These are phyloP conservation scores for Helicoverpa zea DNA, from an alignment of 1,140 invertebrate genomes.

Conservation along the genomic window DNA sequence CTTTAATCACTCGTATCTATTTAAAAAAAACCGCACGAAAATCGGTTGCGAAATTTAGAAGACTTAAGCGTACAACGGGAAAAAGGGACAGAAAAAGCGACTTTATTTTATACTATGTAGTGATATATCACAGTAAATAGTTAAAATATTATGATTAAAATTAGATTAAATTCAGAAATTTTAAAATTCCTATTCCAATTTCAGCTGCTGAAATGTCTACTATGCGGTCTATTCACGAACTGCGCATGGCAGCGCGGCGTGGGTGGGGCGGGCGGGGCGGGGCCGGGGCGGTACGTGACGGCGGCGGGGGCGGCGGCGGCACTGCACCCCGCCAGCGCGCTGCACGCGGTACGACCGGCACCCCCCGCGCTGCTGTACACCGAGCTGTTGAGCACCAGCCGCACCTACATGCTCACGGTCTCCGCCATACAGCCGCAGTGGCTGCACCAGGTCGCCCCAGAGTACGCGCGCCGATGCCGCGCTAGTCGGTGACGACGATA, in stretches of 20 bases:
- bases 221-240: constrained; percentile 95
- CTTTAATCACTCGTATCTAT: no score
- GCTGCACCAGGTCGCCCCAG: constrained; percentile 86
- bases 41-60: no score
- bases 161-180: background rate
- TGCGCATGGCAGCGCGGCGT: constrained; percentile 93
- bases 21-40: no score
- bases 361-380: constrained; percentile 95
- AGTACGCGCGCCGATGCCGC: constrained; percentile 71
- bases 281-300: constrained; percentile 72
- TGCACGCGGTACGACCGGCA: constrained; percentile 89
- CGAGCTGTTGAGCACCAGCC: constrained; percentile 95
- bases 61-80: no score
- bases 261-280: constrained; percentile 61
- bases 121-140: no score
- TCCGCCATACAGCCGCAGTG: constrained; percentile 92
- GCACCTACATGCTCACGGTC: constrained; percentile 93
- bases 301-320: constrained; percentile 70
- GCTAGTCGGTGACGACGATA: constrained; percentile 65
- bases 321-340: constrained; percentile 94
- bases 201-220: constrained; percentile 92
- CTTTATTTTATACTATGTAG: no score
- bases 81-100: no score
- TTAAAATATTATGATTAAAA: no score
- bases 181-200: constrained; percentile 48